Evolutionary conservation across 2,888 invertebrate genomes (phyloP).

Genomic region (Conus canariensis): DNA sequence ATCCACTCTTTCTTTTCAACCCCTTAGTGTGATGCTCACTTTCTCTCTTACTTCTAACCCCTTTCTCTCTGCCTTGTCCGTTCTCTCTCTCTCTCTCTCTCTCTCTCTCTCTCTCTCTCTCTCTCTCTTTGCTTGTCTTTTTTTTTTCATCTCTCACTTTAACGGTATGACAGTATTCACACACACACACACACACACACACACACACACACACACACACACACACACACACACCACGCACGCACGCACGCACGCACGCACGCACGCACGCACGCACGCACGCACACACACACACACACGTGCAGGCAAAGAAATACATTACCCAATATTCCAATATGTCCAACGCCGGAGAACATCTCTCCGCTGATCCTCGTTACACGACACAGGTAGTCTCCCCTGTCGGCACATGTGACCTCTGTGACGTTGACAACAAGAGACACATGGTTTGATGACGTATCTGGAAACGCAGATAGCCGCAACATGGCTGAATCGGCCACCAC

Average conservation of each 20-base stretch:
- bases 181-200: background rate
- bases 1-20: too few relatives aligned
- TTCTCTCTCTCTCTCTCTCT: too few relatives aligned
- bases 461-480: slow-evolving; percentile 6
- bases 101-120: too few relatives aligned
- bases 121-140: too few relatives aligned
- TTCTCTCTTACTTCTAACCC: too few relatives aligned
- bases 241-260: background rate
- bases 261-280: background rate
- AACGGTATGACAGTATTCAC: too few relatives aligned
- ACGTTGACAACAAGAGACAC: slow-evolving; percentile 36
- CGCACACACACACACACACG: background rate
- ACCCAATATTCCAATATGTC: slow-evolving; percentile 32
- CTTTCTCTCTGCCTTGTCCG: too few relatives aligned
- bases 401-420: slow-evolving; percentile 24
- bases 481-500: background rate
- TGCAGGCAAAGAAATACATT: background rate
- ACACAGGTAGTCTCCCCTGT: slow-evolving; percentile 38
- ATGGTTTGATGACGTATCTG: background rate
- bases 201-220: background rate
- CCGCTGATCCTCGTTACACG: slow-evolving; percentile 14
- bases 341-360: background rate
- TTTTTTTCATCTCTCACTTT: too few relatives aligned
- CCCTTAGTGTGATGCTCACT: too few relatives aligned
- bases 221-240: background rate